Evolutionary conservation across 2,113 vertebrate species (phyloP).

Genomic region (Lonchura striata): DNA sequence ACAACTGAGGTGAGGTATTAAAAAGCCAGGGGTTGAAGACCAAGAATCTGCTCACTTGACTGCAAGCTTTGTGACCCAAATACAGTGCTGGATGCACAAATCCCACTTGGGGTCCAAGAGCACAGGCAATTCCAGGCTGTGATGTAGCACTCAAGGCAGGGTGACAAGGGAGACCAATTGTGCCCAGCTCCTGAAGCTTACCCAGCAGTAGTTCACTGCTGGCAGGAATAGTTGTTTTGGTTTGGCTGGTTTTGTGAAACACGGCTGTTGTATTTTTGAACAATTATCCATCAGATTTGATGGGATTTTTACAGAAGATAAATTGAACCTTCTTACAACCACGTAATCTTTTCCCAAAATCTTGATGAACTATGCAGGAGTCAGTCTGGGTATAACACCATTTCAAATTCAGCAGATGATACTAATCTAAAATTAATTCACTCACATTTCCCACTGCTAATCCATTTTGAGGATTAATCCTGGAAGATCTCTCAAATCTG

Average conservation of each 20-base stretch:
- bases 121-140: not conserved
- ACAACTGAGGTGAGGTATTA: slow-evolving; percentile 23
- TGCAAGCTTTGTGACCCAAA: not conserved
- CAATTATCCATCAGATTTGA: not conserved
- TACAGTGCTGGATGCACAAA: not conserved
- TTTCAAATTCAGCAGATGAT: not conserved
- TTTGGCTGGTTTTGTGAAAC: not conserved
- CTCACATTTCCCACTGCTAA: not conserved
- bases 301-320: not conserved
- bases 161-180: not conserved
- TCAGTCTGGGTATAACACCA: not conserved
- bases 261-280: not conserved
- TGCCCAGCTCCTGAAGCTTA: not conserved
- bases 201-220: not conserved
- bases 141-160: not conserved
- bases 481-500: not conserved
- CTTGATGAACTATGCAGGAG: not conserved
- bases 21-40: not conserved
- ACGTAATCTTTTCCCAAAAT: not conserved
- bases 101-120: not conserved
- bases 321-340: not conserved
- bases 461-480: not conserved
- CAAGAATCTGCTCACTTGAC: not conserved
- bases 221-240: not conserved
- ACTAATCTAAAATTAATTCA: not conserved